phyloP scores from a whole-genome alignment of 53 echinoderm and acorn worm genomes.

The Paracentrotus lividus region DNA sequence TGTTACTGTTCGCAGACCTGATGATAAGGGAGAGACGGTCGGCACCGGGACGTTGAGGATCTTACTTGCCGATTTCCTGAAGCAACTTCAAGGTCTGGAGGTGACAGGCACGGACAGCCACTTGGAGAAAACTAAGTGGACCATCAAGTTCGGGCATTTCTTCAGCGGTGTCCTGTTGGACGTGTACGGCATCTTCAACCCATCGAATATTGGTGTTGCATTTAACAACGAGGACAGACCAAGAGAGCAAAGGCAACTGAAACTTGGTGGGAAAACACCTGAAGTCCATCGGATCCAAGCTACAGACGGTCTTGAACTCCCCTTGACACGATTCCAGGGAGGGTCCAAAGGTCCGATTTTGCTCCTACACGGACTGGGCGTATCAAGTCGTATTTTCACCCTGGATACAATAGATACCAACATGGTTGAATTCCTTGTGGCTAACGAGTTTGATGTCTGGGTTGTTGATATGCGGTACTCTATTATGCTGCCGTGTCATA shows the following conservation, averaged over 20 bases:
- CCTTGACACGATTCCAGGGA: slow-evolving; percentile 71
- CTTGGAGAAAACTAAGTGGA: slow-evolving; percentile 73
- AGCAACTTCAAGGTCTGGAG: slow-evolving; percentile 77
- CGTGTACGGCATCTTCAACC: slow-evolving; percentile 75
- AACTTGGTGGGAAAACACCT: slow-evolving; percentile 66
- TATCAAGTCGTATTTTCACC: slow-evolving; percentile 70
- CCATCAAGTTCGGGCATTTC: slow-evolving; percentile 79
- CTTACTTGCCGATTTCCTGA: slow-evolving; percentile 72
- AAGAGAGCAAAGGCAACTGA: slow-evolving; percentile 70
- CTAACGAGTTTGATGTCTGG: slow-evolving; percentile 78
- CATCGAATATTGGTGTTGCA: slow-evolving; percentile 23
- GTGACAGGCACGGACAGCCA: slow-evolving; percentile 62
- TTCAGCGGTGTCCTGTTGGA: slow-evolving; percentile 79
- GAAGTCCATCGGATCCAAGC: slow-evolving; percentile 70
- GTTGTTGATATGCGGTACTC: slow-evolving; percentile 80
- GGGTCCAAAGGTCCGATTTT: slow-evolving; percentile 79
- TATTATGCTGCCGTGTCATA: slow-evolving; percentile 64
- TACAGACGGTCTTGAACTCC: slow-evolving; percentile 67
- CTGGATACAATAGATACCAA: slow-evolving; percentile 84
- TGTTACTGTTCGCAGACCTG: slow-evolving; percentile 66
- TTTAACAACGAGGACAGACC: slow-evolving; percentile 55
- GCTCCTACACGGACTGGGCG: slow-evolving; percentile 80
- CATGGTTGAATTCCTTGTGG: slow-evolving; percentile 78
- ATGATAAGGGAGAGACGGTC: slow-evolving; percentile 37
- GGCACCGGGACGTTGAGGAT: slow-evolving; percentile 75